Percentiles rank a stretch among this genome's conserved stretches.
phyloP scores from a whole-genome alignment of 2,888 invertebrate species.

The Cantharis lateralis region DNA sequence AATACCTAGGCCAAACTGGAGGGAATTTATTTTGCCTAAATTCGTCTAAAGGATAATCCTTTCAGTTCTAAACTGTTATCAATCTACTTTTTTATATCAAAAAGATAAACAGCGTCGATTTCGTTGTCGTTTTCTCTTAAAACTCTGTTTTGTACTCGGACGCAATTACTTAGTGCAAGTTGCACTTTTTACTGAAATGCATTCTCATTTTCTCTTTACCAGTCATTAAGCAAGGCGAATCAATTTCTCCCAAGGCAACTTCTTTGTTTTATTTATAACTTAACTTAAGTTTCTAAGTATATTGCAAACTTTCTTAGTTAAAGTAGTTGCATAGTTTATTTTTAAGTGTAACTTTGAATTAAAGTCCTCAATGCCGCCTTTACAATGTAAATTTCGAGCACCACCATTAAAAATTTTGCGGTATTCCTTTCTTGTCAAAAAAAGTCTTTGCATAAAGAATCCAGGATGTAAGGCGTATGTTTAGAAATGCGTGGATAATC shows the following conservation, averaged over 20 bases:
- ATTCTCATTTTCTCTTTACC: neutral
- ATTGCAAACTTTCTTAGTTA: neutral
- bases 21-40: too few relatives aligned
- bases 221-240: neutral
- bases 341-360: neutral
- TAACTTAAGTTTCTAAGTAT: neutral
- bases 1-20: too few relatives aligned
- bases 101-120: too few relatives aligned
- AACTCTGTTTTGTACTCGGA: too few relatives aligned
- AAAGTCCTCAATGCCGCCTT: neutral
- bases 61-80: too few relatives aligned
- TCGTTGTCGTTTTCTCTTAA: too few relatives aligned
- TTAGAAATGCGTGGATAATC: neutral
- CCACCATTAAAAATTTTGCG: neutral
- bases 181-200: too few relatives aligned
- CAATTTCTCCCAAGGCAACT: neutral
- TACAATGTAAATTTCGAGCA: too few relatives aligned
- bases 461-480: neutral
- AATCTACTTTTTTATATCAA: too few relatives aligned
- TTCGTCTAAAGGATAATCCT: too few relatives aligned
- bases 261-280: neutral
- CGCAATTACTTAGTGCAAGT: too few relatives aligned
- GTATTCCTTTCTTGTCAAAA: neutral
- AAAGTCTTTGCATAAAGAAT: neutral
- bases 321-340: neutral